These are phyloP conservation scores for Stichodactyla mertensii DNA, from an alignment of 64 coral and sea anemone species.

Conservation along the genomic window DNA sequence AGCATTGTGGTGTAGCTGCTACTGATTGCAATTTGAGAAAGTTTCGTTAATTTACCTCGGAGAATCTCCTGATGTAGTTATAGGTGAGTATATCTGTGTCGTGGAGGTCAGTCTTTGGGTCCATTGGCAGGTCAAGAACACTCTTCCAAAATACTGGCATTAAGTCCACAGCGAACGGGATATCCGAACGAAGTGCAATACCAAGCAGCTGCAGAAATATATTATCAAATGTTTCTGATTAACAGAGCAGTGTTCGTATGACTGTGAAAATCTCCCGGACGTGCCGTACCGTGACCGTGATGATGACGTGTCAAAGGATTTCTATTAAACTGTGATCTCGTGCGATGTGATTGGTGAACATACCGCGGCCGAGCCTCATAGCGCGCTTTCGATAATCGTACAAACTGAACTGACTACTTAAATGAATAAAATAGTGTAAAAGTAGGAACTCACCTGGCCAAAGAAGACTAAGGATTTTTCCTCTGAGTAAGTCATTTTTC, in stretches of 20 bases:
- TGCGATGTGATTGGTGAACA: too few relatives aligned
- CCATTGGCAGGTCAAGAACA: conserved; percentile 68
- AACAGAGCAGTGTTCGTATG: background rate
- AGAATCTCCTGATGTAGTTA: conserved; percentile 89
- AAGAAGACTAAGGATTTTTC: conserved; percentile 83
- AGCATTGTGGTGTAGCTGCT: too few relatives aligned
- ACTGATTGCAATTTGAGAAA: background rate
- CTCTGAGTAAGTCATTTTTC: conserved; percentile 73
- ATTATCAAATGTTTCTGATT: background rate
- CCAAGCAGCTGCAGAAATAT: conserved; percentile 63
- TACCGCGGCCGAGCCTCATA: too few relatives aligned
- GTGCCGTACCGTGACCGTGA: too few relatives aligned
- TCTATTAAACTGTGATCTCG: too few relatives aligned
- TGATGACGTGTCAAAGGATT: too few relatives aligned
- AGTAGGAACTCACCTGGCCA: conserved; percentile 59
- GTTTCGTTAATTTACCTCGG: conserved; percentile 49
- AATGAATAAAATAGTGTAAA: background rate
- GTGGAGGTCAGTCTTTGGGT: conserved; percentile 54
- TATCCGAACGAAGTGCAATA: conserved; percentile 88
- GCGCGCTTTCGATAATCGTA: too few relatives aligned
- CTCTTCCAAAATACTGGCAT: conserved; percentile 95
- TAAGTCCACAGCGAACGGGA: conserved; percentile 89
- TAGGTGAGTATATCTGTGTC: conserved; percentile 93
- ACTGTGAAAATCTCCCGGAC: too few relatives aligned
- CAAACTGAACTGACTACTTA: too few relatives aligned